Evolutionary conservation across 2,888 invertebrate species (phyloP), one percentile per base, ranked within the genome.

Genomic region (Latheticus oryzae): DNA sequence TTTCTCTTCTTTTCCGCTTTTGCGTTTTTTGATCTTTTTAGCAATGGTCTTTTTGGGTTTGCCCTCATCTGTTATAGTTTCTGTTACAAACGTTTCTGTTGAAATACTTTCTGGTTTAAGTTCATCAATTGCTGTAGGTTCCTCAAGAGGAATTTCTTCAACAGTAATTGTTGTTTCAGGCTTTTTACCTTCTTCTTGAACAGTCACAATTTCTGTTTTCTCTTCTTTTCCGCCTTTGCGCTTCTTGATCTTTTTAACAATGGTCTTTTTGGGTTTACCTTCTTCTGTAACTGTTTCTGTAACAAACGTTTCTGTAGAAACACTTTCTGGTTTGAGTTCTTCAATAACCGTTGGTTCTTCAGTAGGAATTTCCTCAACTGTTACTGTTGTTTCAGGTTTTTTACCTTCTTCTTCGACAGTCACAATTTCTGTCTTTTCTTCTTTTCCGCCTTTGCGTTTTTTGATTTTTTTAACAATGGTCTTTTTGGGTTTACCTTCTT

Each of bases 181-280:
- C 48, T 78, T 71, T 48, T 75, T 70, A n/a, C 76, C 78, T 53
- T 80, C 80, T 64, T 79, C 74, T 65, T 77, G 76, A 24, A 79
- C 71, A 5, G 80, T 80, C 32, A 76, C 70, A 30, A 82, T 73
- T 40, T 73, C 23, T 0, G 47, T 47, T 35, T 9, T 11, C 5
- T 47, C 35, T 9, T 37, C 62, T 40, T 65, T 66, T 8, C 62
- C 64, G 9, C 63, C 68, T 33, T 64, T 64, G 7, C 59, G 60
- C 30, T 69, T 55, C 60, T 55, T 67, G 19, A 62, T 59, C 16
- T 38, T 78, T 55, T 28, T 65, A 5, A 38, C 26, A 4, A 69
- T 67, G 5, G 53, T 68, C 62, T 79, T 74, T 4, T 32, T 38
- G 7, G 58, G 26, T 62, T 48, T 42, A 1, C 53, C 53, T 43